Conservation (phyloP, 2,113 vertebrate species). For the Calcarius ornatus region DNA sequence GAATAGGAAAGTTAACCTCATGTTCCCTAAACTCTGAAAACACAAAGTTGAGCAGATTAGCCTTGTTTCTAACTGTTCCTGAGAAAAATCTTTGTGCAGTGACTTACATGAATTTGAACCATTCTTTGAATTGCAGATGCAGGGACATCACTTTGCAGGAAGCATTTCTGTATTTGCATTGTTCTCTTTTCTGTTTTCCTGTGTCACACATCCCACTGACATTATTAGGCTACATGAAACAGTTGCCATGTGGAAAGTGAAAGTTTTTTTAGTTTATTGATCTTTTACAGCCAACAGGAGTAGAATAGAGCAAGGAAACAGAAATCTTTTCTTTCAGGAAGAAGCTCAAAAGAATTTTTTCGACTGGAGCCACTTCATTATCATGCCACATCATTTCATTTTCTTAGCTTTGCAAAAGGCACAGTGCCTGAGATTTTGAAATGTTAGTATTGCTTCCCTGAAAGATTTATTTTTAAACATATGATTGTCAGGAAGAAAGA, state of each 20-base stretch:
- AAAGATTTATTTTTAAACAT: conserved; percentile 32
- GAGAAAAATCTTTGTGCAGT: neutral
- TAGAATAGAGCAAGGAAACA: neutral
- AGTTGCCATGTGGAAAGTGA: neutral
- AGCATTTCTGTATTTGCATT: neutral
- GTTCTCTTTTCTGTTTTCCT: conserved; percentile 23
- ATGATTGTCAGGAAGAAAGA: conserved; percentile 42
- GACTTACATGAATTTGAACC: neutral
- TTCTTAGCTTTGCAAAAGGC: conserved; percentile 38
- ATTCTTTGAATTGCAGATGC: conserved; percentile 42
- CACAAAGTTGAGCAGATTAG: neutral
- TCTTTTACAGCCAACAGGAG: conserved; percentile 8
- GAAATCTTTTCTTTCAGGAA: conserved; percentile 4
- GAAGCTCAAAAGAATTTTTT: conserved; percentile 47
- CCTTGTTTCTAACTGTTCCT: neutral
- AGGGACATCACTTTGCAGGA: neutral
- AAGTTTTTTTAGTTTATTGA: conserved; percentile 25
- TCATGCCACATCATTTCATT: neutral
- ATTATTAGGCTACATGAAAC: conserved; percentile 47
- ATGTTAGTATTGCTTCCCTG: conserved; percentile 17
- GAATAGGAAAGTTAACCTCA: neutral
- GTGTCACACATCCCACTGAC: neutral
- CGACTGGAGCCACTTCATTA: conserved; percentile 12
- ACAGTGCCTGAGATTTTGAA: conserved; percentile 34
- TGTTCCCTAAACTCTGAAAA: neutral